Evolutionary conservation across 2,888 invertebrate genomes (phyloP), one percentile per base, ranked within the genome.

Genomic region (Oscheius sp.): DNA sequence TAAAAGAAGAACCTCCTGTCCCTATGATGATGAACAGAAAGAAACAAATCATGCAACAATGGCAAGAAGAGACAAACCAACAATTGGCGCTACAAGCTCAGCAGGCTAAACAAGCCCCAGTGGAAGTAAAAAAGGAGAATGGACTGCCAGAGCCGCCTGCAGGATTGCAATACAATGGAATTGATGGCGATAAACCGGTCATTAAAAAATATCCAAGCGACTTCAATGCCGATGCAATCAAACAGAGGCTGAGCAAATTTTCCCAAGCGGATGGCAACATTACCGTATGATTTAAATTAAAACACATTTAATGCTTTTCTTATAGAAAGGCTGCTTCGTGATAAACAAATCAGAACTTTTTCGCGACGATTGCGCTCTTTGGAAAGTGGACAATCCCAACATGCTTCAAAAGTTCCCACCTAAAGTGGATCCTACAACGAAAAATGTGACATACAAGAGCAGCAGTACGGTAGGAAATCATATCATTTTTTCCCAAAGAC

Each of bases 371-470:
- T 87, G 87, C 56, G 83, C 87, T 0, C 78, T 88, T 16, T 88
- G 88, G 88, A 75, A 82, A 46, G 86, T 88, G 7, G 88, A 88
- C 76, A 88, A 85, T 73, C 87, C 87, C 74, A 88, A 87, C 72
- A 77, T 88, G 53, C 79, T 88, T 13, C 88, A 88, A 75, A 88
- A 88, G 74, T 88, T 83, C 73, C 78, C 79, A 0, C 85, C 84
- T 1, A 35, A 77, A 7, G 35, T 75, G 16, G 78, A 77, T 46
- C 43, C 69, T 3, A 70, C 75, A 2, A 64, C 76, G 0, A 72
- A 78, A 9, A 70, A 59, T 23, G 63, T 77, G 2, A 59, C 76
- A 16, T 86, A 86, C 70, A 79, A 75, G 55, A 86, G 83, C 73
- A 86, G 85, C 61, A 77, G 85, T 72, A 78, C 81, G 56, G 81